phyloP scores from a whole-genome alignment of 2,797 vertebrate genomes.

The Sphaeramia orbicularis region DNA sequence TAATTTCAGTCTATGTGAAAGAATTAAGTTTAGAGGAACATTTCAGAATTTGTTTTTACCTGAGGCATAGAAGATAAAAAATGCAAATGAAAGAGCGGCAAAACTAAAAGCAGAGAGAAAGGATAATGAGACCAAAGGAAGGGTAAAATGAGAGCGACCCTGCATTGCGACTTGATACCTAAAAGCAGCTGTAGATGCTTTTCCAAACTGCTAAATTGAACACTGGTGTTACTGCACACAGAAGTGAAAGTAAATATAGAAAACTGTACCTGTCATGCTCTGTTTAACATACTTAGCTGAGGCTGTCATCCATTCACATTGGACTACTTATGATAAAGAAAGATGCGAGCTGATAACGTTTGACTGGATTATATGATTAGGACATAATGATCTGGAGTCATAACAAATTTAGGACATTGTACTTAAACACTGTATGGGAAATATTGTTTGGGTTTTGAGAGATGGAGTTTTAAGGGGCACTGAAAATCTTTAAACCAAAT shows the following conservation, averaged over 20 bases:
- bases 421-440: not conserved
- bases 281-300: constrained; percentile 41
- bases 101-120: constrained; percentile 5
- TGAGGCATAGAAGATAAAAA: not conserved
- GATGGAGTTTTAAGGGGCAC: constrained; percentile 3
- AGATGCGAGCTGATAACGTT: not conserved
- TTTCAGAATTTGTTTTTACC: not conserved
- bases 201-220: constrained; percentile 78
- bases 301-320: constrained; percentile 12
- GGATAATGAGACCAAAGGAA: constrained; percentile 10
- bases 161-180: constrained; percentile 78
- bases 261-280: constrained; percentile 27
- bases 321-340: not conserved
- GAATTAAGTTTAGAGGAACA: constrained; percentile 3
- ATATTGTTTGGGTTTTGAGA: not conserved
- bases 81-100: not conserved
- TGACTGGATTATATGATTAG: constrained; percentile 4
- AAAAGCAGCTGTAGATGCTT: constrained; percentile 88
- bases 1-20: not conserved
- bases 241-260: constrained; percentile 73
- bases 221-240: constrained; percentile 68
- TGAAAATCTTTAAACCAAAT: not conserved
- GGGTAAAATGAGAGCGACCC: constrained; percentile 15
- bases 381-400: not conserved
- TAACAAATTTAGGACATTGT: not conserved